A percentile compares a stretch with the other conserved stretches of the same genome.
These are phyloP conservation scores for Congeria kusceri DNA, from an alignment of 2,888 invertebrate species.

Conservation along the genomic window DNA sequence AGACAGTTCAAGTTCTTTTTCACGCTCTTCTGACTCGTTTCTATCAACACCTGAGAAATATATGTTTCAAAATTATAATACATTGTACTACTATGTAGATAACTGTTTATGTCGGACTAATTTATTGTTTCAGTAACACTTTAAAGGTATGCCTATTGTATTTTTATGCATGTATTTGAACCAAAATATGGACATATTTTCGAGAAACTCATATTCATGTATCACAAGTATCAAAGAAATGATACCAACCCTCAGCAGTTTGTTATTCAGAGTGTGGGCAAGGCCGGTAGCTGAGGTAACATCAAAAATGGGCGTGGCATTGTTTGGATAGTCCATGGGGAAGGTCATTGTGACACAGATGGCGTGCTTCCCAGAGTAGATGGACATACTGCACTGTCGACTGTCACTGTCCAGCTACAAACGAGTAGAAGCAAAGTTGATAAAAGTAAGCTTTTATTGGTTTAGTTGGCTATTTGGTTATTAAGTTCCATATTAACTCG, in stretches of 20 bases:
- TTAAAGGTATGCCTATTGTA: too few species aligned
- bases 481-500: too few species aligned
- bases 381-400: slow-evolving; percentile 88
- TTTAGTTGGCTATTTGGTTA: too few species aligned
- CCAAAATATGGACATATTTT: too few species aligned
- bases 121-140: too few species aligned
- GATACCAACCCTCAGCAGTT: slow-evolving; percentile 89
- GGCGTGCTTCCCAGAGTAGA: slow-evolving; percentile 84
- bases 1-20: slow-evolving; percentile 94
- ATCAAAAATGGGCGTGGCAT: slow-evolving; percentile 89
- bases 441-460: too few species aligned
- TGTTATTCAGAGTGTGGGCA: slow-evolving; percentile 89
- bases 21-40: slow-evolving; percentile 89
- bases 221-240: too few species aligned
- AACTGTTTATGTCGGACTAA: too few species aligned
- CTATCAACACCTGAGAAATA: slow-evolving; percentile 88
- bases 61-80: not conserved
- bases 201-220: too few species aligned
- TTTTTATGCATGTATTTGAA: too few species aligned
- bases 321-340: slow-evolving; percentile 91
- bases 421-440: not conserved
- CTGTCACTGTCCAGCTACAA: slow-evolving; percentile 87
- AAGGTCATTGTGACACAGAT: slow-evolving; percentile 88
- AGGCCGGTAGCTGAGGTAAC: slow-evolving; percentile 85
- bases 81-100: too few species aligned